Base-by-base conservation (phyloP, 2,888 invertebrate genomes). In the Leptopilina myrica region DNA sequence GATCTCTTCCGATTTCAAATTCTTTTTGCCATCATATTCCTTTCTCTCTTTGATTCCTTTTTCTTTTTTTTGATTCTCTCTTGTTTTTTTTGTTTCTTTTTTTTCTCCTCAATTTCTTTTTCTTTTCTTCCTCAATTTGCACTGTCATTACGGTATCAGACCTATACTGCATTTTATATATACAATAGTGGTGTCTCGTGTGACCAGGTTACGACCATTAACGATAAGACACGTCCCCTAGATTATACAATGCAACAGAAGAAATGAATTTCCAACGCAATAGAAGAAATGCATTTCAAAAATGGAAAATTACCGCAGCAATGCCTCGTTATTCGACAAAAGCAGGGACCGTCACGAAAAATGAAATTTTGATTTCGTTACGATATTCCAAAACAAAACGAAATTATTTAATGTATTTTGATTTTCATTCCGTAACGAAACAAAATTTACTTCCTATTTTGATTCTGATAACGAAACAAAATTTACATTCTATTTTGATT, bases 161-260 rank as follows among this genome's bases (percentile, higher is more conserved):
- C 62, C 62, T 62, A 20, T 20, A 62, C 62, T 20, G 62, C 62
- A 62, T 62, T 20, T 20, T 9, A 9, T 8, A 15, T n/a, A 15
- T 8, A 15, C 15, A 15, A 59, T 59, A 7, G 15, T 67, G 40
- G n/a, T 15, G 67, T 67, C 46, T 49, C 46, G 12, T 46, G 67
- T 67, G 49, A 20, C 67, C n/a, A 67, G 40, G 46, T 67, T 15
- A 20, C 49, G 67, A 46, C 11, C 67, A 46, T 67, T 67, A 43
- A 40, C 43, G 66, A 15, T 46, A 66, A 15, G 40, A 46, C 43
- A 40, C 40, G 15, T 59, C n/a, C 9, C n/a, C 15, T 49, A 43
- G 11, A 11, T 9, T 49, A 43, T 49, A 43, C n/a, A 15, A 40
- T 7, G 6, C 62, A 62, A 5, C 7, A 12, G 40, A 40, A 12